Conservation (phyloP, 2,797 vertebrate genomes). For the Melanotaenia parkinsoni region DNA sequence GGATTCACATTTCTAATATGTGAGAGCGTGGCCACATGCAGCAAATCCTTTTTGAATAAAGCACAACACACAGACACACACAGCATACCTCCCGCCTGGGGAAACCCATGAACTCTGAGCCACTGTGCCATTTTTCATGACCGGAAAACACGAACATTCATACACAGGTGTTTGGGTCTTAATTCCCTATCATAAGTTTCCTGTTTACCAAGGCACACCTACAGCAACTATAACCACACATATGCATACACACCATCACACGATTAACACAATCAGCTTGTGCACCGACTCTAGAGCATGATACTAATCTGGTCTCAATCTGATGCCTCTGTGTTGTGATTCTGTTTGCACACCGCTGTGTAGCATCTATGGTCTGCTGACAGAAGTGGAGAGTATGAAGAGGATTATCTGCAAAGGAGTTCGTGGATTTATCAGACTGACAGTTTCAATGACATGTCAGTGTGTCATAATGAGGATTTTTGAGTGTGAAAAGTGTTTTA, state of each 20-base stretch:
- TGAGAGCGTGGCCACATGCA: slow-evolving; percentile 3
- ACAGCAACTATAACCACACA: neutral
- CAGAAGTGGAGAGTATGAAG: slow-evolving; percentile 34
- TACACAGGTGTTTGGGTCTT: slow-evolving; percentile 8
- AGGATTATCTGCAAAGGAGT: slow-evolving; percentile 40
- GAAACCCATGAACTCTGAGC: slow-evolving; percentile 35
- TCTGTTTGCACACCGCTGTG: slow-evolving; percentile 4
- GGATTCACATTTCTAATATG: slow-evolving; percentile 26
- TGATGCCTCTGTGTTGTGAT: slow-evolving; percentile 38
- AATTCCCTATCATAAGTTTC: neutral
- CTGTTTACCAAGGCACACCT: neutral
- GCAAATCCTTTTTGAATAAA: slow-evolving; percentile 25
- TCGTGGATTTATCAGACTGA: slow-evolving; percentile 9
- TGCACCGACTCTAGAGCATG: slow-evolving; percentile 6
- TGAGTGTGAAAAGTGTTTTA: neutral
- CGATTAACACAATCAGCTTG: slow-evolving; percentile 19
- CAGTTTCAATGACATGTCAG: neutral
- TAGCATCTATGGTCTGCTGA: slow-evolving; percentile 8
- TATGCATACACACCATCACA: neutral
- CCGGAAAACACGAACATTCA: slow-evolving; percentile 17
- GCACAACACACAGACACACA: neutral
- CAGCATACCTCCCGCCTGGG: slow-evolving; percentile 31
- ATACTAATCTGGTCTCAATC: slow-evolving; percentile 48
- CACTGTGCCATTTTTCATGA: slow-evolving; percentile 27
- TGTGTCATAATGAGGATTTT: no score